A percentile compares a stretch with the other conserved stretches of the same genome.
Evolutionary conservation across 2,797 vertebrate genomes (phyloP).

Genomic region (Pseudochirops cupreus): DNA sequence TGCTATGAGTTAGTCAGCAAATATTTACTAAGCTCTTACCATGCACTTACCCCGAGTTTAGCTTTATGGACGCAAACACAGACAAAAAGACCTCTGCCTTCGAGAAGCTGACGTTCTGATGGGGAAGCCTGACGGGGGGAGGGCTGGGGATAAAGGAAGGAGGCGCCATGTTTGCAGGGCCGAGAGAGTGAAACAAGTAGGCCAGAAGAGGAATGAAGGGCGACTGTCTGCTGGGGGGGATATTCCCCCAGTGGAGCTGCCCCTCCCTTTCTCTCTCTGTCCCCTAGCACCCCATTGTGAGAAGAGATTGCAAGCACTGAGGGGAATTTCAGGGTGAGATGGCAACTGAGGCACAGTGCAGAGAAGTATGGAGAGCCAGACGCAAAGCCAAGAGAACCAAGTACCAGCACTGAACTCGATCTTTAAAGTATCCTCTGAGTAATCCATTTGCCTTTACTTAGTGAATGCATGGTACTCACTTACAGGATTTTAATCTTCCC

Average conservation of each 20-base stretch:
- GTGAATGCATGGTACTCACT: neutral
- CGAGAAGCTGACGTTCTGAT: neutral
- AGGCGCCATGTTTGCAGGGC: neutral
- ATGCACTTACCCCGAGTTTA: neutral
- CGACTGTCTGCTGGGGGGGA: neutral
- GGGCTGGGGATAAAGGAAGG: neutral
- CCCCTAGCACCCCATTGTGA: neutral
- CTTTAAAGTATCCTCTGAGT: neutral
- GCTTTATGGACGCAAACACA: neutral
- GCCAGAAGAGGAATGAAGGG: neutral
- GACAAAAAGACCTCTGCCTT: neutral
- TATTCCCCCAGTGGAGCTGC: neutral
- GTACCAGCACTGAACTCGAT: neutral
- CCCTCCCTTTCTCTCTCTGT: neutral
- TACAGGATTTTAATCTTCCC: neutral
- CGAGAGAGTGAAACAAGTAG: neutral
- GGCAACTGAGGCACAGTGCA: neutral
- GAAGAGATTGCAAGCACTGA: neutral
- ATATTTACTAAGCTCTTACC: neutral
- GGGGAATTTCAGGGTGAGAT: neutral
- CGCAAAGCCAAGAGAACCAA: neutral
- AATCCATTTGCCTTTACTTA: neutral
- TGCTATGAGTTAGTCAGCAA: neutral
- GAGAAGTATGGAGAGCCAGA: neutral
- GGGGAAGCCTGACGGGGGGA: neutral